Conservation (phyloP, 2,888 invertebrate genomes). For the Cacoxenus indagator region DNA sequence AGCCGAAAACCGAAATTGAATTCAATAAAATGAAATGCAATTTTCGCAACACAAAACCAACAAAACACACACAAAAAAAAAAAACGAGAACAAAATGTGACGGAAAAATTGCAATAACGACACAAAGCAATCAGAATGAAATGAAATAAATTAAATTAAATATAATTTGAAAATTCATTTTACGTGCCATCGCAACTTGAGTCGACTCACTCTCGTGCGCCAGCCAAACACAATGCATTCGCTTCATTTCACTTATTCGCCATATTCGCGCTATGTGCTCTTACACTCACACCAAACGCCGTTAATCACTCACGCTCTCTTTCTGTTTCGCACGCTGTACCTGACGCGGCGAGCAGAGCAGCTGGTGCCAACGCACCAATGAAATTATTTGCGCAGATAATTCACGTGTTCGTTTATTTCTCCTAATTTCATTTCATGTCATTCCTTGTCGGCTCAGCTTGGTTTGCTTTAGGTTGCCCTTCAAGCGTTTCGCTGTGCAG, state of each 20-base stretch:
- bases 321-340: neutral
- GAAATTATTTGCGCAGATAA: neutral
- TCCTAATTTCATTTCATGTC: no score
- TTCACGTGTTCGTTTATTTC: neutral
- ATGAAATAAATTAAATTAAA: conserved; percentile 13
- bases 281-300: no score
- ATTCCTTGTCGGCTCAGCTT: neutral
- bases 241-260: neutral
- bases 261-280: neutral
- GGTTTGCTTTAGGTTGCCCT: neutral
- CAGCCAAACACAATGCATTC: no score
- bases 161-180: neutral
- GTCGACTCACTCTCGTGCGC: no score
- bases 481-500: neutral
- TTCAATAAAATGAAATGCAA: neutral
- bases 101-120: neutral
- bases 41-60: neutral
- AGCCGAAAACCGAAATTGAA: neutral
- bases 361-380: neutral
- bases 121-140: conserved; percentile 9
- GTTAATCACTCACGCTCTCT: neutral
- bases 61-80: neutral
- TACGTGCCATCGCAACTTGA: neutral
- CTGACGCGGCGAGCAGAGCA: neutral
- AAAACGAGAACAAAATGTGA: neutral